These are phyloP conservation scores for Spinus pinus DNA, from an alignment of 2,797 vertebrate species.

Conservation along the genomic window DNA sequence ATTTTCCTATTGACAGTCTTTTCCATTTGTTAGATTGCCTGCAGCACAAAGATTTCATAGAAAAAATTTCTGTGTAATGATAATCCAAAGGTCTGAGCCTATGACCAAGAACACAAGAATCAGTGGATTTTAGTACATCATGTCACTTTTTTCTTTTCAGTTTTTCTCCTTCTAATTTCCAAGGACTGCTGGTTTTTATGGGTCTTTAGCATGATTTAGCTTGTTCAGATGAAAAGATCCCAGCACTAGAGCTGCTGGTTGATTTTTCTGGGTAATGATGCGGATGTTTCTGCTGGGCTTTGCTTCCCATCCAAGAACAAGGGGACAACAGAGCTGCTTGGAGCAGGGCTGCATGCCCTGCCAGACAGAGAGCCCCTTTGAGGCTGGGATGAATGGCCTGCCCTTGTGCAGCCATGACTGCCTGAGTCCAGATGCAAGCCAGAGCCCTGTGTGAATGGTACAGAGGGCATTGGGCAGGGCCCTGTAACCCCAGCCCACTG, in stretches of 20 bases:
- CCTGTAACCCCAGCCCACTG: neutral
- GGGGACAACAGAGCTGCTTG: neutral
- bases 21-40: neutral
- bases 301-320: neutral
- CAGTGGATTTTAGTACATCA: neutral
- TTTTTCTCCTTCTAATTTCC: neutral
- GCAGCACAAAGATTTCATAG: neutral
- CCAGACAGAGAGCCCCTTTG: neutral
- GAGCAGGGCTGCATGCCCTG: neutral
- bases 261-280: neutral
- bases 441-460: neutral
- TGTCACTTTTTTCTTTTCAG: neutral
- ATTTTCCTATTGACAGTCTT: neutral
- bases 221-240: neutral
- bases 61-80: neutral
- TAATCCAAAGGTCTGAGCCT: neutral
- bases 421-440: neutral
- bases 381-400: slow-evolving; percentile 8
- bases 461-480: neutral
- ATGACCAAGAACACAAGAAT: neutral
- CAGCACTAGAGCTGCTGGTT: neutral
- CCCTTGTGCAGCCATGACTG: neutral
- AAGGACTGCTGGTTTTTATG: neutral
- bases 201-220: neutral
- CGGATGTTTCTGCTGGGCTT: neutral